Conservation (phyloP, 2,113 vertebrate species). For the Pelmatolapia mariae region DNA sequence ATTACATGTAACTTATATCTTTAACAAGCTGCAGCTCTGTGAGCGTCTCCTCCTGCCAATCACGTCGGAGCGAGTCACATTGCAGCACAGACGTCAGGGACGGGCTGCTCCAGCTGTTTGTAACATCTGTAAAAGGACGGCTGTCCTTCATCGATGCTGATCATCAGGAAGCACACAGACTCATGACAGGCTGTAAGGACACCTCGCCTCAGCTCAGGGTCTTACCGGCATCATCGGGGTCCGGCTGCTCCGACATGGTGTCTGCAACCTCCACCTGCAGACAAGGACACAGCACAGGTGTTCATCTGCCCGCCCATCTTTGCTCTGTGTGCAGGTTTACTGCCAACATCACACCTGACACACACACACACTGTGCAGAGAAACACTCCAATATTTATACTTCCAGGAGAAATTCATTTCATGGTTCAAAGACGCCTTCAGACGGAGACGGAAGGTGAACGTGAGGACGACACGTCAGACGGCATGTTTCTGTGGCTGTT, state of each 20-base stretch:
- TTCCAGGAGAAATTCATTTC: neutral
- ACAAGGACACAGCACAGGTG: neutral
- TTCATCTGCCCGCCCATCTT: accelerated
- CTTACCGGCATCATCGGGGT: conserved; percentile 32
- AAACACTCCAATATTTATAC: neutral
- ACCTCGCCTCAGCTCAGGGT: neutral
- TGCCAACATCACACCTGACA: neutral
- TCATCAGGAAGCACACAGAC: neutral
- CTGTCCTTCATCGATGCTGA: neutral
- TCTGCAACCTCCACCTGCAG: conserved; percentile 24
- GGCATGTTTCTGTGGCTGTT: neutral
- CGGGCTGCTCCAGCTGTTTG: neutral
- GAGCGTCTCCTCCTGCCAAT: neutral
- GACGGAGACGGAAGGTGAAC: neutral
- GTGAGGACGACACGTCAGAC: neutral
- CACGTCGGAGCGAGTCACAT: neutral
- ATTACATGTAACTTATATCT: neutral
- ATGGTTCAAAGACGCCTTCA: neutral
- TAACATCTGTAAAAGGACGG: neutral
- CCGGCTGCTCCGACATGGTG: conserved; percentile 22
- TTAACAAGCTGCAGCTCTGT: neutral
- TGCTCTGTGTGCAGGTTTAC: neutral
- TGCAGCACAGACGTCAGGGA: neutral
- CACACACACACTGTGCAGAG: neutral
- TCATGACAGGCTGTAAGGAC: neutral